Percentiles rank a stretch among this genome's conserved stretches.
These are phyloP conservation scores for Sebastolobus altivelis DNA, from an alignment of 2,797 vertebrate species.

Conservation along the genomic window DNA sequence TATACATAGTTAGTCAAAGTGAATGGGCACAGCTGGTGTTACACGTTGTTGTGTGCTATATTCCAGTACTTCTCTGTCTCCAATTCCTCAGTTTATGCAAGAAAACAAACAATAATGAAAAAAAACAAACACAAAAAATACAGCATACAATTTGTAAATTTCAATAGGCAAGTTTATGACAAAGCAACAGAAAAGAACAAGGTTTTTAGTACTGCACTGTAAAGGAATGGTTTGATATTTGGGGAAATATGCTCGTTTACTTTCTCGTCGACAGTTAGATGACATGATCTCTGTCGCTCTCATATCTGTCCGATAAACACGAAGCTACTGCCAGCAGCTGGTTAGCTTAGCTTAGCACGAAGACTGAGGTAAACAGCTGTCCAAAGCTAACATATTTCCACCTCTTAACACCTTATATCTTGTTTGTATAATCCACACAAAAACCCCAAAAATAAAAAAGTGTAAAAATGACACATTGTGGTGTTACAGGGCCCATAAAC, in stretches of 20 bases:
- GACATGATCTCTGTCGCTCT: background rate
- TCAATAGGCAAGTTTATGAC: background rate
- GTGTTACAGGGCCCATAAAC: background rate
- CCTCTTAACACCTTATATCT: background rate
- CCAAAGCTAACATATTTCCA: background rate
- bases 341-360: background rate
- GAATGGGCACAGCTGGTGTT: constrained; percentile 1
- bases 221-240: background rate
- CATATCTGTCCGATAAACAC: background rate
- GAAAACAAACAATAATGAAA: constrained; percentile 13
- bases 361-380: background rate
- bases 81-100: constrained; percentile 4
- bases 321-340: background rate
- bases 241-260: background rate
- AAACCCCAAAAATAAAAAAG: background rate
- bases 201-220: background rate
- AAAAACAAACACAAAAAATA: background rate
- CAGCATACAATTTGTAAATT: background rate
- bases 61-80: constrained; percentile 9
- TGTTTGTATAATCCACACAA: background rate
- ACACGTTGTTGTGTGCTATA: background rate
- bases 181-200: background rate
- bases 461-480: background rate
- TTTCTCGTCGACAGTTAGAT: background rate
- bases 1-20: background rate